Evolutionary conservation across 1,140 invertebrate species (phyloP).

Genomic region (Plodia interpunctella): DNA sequence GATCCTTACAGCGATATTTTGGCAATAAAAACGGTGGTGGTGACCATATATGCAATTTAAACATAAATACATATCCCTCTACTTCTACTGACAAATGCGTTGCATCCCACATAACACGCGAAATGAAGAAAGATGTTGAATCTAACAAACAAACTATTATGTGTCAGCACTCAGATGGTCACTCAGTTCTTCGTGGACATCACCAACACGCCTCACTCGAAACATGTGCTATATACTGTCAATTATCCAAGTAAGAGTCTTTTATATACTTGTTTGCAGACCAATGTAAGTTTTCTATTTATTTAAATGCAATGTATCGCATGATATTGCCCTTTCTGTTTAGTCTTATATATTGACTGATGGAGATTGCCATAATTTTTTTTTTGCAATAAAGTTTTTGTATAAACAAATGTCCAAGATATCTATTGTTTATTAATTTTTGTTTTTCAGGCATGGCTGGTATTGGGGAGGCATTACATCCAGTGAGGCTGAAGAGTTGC

Average conservation of each 20-base stretch:
- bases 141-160: slow-evolving; percentile 46
- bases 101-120: slow-evolving; percentile 26
- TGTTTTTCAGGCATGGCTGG: slow-evolving; percentile 61
- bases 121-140: slow-evolving; percentile 43
- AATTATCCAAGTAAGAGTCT: slow-evolving; percentile 61
- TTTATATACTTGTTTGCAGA: not conserved
- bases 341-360: too few species aligned
- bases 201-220: slow-evolving; percentile 65
- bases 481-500: slow-evolving; percentile 65
- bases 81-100: slow-evolving; percentile 50
- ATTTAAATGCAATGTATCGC: too few species aligned
- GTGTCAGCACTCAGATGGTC: slow-evolving; percentile 66
- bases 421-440: slow-evolving; percentile 9
- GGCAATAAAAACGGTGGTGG: slow-evolving; percentile 49
- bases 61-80: slow-evolving; percentile 45
- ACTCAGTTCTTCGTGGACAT: slow-evolving; percentile 65
- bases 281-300: too few species aligned
- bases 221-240: slow-evolving; percentile 69
- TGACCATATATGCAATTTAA: slow-evolving; percentile 53
- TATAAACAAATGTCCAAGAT: too few species aligned
- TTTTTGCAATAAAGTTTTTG: too few species aligned
- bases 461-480: slow-evolving; percentile 71
- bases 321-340: too few species aligned
- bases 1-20: slow-evolving; percentile 66
- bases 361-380: too few species aligned